Evolutionary conservation across 2,888 invertebrate genomes (phyloP).

Genomic region (Ethmia dodecea): DNA sequence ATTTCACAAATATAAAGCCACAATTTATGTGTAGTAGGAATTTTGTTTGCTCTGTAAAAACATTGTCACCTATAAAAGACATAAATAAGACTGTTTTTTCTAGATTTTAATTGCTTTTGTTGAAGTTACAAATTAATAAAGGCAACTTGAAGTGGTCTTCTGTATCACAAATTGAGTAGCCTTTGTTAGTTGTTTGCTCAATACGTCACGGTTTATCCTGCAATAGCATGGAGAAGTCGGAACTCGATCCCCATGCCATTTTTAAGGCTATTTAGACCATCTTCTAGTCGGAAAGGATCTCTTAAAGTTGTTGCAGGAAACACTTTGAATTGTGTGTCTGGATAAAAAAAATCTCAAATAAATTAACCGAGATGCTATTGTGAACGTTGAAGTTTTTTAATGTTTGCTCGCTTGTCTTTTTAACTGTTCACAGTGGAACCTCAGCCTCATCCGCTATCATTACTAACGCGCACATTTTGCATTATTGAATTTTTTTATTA

Average conservation of each 20-base stretch:
- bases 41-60: constrained; percentile 23
- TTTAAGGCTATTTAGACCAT: constrained; percentile 38
- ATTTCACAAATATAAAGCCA: constrained; percentile 12
- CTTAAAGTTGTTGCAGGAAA: constrained; percentile 37
- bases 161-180: neutral
- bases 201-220: constrained; percentile 27
- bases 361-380: constrained; percentile 5
- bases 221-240: constrained; percentile 31
- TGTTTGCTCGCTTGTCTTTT: no score
- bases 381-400: no score
- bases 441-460: constrained; percentile 35
- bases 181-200: constrained; percentile 21
- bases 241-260: no score
- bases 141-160: no score
- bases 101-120: no score
- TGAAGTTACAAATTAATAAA: no score
- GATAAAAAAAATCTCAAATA: constrained; percentile 7
- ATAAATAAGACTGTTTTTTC: constrained; percentile 53
- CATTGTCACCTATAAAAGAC: constrained; percentile 45
- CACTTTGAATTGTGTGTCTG: constrained; percentile 17
- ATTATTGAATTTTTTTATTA: no score
- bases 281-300: constrained; percentile 51
- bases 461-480: constrained; percentile 41
- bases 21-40: constrained; percentile 21
- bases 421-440: constrained; percentile 1